phyloP scores from a whole-genome alignment of 2,797 vertebrate genomes.

The Pelobates cultripes region DNA sequence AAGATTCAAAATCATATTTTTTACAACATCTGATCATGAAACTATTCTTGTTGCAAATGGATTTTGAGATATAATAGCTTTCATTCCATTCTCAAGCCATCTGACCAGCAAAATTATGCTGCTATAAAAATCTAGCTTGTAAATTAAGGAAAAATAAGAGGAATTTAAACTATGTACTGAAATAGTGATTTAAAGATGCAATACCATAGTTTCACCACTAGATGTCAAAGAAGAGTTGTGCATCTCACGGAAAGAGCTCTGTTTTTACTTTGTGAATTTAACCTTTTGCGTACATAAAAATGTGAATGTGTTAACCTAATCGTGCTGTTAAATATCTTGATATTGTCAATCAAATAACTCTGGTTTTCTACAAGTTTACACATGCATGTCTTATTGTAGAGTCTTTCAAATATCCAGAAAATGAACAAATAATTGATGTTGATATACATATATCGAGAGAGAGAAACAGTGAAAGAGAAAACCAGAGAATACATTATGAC shows the following conservation, averaged over 20 bases:
- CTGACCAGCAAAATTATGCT: conserved; percentile 47
- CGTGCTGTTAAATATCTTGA: too few relatives aligned
- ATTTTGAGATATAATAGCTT: conserved; percentile 46
- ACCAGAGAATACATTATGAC: too few relatives aligned
- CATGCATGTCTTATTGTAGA: too few relatives aligned
- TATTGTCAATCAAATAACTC: too few relatives aligned
- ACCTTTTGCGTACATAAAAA: not conserved
- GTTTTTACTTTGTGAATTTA: not conserved
- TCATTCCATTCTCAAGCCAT: conserved; percentile 30
- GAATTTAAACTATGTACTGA: not conserved
- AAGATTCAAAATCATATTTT: conserved; percentile 45
- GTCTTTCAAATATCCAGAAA: too few relatives aligned
- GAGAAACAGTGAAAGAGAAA: too few relatives aligned
- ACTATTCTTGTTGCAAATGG: conserved; percentile 51
- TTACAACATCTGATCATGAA: conserved; percentile 44
- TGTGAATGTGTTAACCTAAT: too few relatives aligned
- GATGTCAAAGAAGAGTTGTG: conserved; percentile 38
- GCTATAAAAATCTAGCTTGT: conserved; percentile 40
- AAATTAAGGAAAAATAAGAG: conserved; percentile 35
- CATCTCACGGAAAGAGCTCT: not conserved
- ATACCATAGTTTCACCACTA: conserved; percentile 30
- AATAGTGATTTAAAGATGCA: not conserved
- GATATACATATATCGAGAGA: too few relatives aligned
- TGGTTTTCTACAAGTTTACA: too few relatives aligned
- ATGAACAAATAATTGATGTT: too few relatives aligned